Percentiles rank a stretch among this genome's conserved stretches.
Evolutionary conservation across 2,113 vertebrate species (phyloP).

Genomic region (Syrmaticus mikado): DNA sequence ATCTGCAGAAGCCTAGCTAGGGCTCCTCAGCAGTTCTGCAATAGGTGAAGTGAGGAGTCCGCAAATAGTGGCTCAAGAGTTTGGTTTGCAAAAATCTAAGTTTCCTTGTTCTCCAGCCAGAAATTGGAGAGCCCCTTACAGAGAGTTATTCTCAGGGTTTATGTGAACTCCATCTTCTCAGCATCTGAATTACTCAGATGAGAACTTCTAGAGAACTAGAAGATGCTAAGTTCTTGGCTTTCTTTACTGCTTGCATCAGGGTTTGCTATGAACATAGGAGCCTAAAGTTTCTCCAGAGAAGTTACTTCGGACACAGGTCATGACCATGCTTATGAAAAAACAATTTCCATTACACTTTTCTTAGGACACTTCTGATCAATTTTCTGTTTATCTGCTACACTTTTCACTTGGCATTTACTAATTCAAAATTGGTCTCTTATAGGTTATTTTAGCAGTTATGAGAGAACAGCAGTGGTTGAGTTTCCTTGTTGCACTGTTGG

Average conservation of each 20-base stretch:
- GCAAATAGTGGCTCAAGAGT: neutral
- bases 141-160: neutral
- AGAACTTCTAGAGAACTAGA: neutral
- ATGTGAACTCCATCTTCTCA: neutral
- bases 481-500: neutral
- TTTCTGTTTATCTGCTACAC: neutral
- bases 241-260: neutral
- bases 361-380: neutral
- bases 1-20: neutral
- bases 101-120: neutral
- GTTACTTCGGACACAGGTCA: neutral
- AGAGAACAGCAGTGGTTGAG: neutral
- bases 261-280: neutral
- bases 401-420: fast-evolving
- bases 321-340: neutral
- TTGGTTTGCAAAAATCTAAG: neutral
- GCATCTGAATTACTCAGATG: neutral
- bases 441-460: neutral
- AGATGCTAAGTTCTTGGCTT: neutral
- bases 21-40: neutral
- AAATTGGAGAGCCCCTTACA: neutral
- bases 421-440: neutral
- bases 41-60: neutral
- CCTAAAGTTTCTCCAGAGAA: neutral
- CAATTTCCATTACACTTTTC: neutral